phyloP scores from a whole-genome alignment of 1,140 invertebrate species.

The Steinernema khuongi region DNA sequence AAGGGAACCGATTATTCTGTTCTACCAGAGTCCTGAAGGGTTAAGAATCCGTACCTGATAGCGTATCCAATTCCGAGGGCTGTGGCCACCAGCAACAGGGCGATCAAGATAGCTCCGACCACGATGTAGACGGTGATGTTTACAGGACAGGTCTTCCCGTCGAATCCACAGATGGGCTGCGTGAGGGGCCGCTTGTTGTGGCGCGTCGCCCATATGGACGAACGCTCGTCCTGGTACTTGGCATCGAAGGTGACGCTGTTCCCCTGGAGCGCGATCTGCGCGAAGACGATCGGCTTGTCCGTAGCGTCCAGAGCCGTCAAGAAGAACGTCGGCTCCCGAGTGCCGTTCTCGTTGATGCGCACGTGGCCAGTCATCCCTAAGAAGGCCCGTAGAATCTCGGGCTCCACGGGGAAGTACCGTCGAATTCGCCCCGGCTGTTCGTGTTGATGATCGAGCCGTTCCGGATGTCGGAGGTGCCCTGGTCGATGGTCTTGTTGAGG shows the following conservation, averaged over 20 bases:
- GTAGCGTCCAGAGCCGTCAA: conserved; percentile 16
- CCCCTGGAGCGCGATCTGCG: conserved; percentile 18
- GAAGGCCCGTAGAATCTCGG: neutral
- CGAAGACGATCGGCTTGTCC: conserved; percentile 4
- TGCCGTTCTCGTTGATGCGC: conserved; percentile 21
- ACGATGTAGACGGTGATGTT: conserved; percentile 22
- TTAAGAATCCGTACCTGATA: conserved; percentile 19
- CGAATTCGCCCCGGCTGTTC: conserved; percentile 11
- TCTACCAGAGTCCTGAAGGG: neutral
- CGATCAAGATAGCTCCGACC: neutral
- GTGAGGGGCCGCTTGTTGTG: conserved; percentile 19
- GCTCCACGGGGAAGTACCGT: neutral
- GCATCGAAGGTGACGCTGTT: conserved; percentile 16
- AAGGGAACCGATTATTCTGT: neutral
- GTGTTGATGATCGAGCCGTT: conserved; percentile 9
- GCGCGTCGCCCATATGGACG: conserved; percentile 20
- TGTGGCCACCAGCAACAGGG: conserved; percentile 18
- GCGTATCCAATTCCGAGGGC: conserved; percentile 11
- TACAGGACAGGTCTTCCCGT: conserved; percentile 19
- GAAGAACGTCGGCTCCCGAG: conserved; percentile 23
- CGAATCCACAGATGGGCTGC: conserved; percentile 25
- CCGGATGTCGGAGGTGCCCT: neutral
- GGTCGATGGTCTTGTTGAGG: neutral
- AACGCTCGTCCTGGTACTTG: conserved; percentile 15
- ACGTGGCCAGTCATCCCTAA: conserved; percentile 25